Percentiles rank a stretch among this genome's conserved stretches.
Evolutionary conservation across 2,113 vertebrate genomes (phyloP).

Genomic region (Gavia stellata): DNA sequence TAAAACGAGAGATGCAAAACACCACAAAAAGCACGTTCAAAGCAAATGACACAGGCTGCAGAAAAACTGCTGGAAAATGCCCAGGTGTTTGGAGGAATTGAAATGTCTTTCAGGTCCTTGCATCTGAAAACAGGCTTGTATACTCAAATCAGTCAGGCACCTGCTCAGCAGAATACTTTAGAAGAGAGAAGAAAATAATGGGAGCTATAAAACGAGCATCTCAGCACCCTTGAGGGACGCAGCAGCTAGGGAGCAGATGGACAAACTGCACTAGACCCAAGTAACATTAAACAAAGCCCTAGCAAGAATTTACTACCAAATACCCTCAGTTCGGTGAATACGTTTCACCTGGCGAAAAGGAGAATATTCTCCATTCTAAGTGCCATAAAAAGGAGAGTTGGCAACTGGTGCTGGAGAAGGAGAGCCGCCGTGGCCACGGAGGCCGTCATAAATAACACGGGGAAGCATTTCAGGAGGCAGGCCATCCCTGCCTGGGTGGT

Average conservation of each 20-base stretch:
- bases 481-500: conserved; percentile 25
- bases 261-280: background rate
- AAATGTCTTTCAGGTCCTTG: background rate
- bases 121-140: background rate
- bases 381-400: background rate
- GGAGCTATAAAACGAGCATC: background rate
- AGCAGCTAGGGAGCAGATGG: background rate
- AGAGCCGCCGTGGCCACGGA: background rate
- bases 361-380: background rate
- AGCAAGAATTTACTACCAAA: background rate
- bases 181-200: background rate
- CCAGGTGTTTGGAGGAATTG: background rate
- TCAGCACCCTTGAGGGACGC: background rate
- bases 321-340: background rate
- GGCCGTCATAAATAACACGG: background rate
- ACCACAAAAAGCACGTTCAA: background rate
- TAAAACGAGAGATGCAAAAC: background rate
- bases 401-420: background rate
- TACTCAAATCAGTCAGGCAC: background rate
- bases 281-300: background rate
- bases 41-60: background rate
- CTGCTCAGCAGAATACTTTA: background rate
- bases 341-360: background rate
- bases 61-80: background rate
- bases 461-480: background rate